A percentile compares a stretch with the other conserved stretches of the same genome.
Conservation (phyloP, 92 coral and sea anemone genomes). For the Pocillopora grandis region DNA sequence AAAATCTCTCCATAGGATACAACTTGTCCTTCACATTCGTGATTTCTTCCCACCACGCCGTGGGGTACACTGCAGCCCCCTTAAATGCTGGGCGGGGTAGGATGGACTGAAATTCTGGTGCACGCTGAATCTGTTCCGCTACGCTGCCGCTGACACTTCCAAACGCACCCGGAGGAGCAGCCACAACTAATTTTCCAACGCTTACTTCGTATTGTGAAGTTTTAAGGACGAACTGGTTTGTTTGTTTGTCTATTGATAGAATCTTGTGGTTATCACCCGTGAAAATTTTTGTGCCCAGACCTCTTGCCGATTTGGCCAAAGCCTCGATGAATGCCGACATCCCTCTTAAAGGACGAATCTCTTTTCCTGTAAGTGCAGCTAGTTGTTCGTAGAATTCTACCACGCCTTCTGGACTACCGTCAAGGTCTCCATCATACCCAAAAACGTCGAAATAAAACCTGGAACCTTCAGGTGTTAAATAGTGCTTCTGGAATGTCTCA, state of each 20-base stretch:
- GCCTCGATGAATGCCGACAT: conserved; percentile 47
- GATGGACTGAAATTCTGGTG: conserved; percentile 34
- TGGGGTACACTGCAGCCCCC: conserved; percentile 75
- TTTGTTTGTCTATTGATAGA: conserved; percentile 7
- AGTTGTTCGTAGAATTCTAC: conserved; percentile 13
- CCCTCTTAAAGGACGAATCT: conserved; percentile 39
- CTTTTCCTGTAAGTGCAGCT: conserved; percentile 15
- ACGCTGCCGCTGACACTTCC: conserved; percentile 58
- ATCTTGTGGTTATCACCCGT: conserved; percentile 18
- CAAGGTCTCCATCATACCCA: conserved; percentile 41
- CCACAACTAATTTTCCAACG: conserved; percentile 44
- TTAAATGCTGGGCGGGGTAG: conserved; percentile 47
- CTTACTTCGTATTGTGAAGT: conserved; percentile 24
- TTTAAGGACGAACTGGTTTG: neutral
- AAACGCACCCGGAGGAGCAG: conserved; percentile 66
- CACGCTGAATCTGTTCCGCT: conserved; percentile 27
- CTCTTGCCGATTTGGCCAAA: conserved; percentile 6
- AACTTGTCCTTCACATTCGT: conserved; percentile 51
- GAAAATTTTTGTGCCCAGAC: conserved; percentile 34
- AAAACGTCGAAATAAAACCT: conserved; percentile 38
- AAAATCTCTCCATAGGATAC: conserved; percentile 77
- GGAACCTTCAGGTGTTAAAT: conserved; percentile 49
- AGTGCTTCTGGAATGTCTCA: conserved; percentile 44
- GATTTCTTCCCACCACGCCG: conserved; percentile 85
- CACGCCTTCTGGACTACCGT: conserved; percentile 24